Percentiles rank a stretch among this genome's conserved stretches.
phyloP scores from a whole-genome alignment of 2,888 invertebrate species.

The Drosophila atripex region DNA sequence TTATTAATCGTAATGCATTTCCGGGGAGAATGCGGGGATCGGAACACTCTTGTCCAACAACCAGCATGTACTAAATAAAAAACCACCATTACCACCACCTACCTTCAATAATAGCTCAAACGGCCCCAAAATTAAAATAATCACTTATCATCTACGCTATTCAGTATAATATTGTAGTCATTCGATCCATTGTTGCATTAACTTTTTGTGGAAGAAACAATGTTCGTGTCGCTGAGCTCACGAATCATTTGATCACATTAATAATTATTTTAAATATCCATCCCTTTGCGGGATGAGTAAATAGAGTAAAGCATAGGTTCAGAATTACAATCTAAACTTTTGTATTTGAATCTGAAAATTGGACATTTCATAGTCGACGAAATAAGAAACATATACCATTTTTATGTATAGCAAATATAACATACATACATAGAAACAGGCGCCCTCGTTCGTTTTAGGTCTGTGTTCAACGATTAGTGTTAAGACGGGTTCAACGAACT shows the following conservation, averaged over 20 bases:
- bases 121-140: conserved; percentile 11
- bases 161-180: conserved; percentile 25
- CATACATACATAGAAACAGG: neutral
- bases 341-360: neutral
- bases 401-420: neutral
- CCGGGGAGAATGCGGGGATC: neutral
- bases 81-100: neutral
- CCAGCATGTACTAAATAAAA: neutral
- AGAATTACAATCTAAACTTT: neutral
- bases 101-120: conserved; percentile 2
- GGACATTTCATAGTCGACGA: neutral
- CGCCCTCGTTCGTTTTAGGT: no score
- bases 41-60: neutral
- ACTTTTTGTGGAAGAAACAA: conserved; percentile 8
- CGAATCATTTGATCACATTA: neutral
- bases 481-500: conserved; percentile 22
- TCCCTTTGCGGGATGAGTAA: neutral
- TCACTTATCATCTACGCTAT: conserved; percentile 19
- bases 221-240: neutral
- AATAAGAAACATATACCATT: neutral
- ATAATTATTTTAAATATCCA: neutral
- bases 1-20: neutral
- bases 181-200: conserved; percentile 17
- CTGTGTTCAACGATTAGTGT: no score
- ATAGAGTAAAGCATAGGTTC: neutral